These are phyloP conservation scores for Odontesthes bonariensis DNA, from an alignment of 2,113 vertebrate genomes.

Conservation along the genomic window DNA sequence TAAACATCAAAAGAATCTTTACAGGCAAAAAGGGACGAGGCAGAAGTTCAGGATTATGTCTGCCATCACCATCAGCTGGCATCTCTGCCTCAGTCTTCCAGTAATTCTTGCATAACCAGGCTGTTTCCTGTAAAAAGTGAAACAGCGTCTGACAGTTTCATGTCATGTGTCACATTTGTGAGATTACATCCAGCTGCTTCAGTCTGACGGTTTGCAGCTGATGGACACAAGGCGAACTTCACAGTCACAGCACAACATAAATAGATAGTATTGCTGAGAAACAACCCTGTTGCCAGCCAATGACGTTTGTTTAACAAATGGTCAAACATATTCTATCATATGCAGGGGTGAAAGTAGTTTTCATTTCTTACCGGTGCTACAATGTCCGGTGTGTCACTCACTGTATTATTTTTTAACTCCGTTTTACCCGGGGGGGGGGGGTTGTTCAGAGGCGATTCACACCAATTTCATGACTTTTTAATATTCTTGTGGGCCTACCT, in stretches of 20 bases:
- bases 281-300: too few species aligned
- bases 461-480: too few species aligned
- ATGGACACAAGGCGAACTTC: neutral
- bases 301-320: neutral
- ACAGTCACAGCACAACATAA: neutral
- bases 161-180: slow-evolving; percentile 15
- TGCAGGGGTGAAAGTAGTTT: too few species aligned
- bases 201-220: neutral
- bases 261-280: neutral
- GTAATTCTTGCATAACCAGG: slow-evolving; percentile 20
- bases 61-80: slow-evolving; percentile 46
- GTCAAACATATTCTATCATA: neutral
- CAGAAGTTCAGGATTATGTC: slow-evolving; percentile 25
- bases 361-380: too few species aligned
- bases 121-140: slow-evolving; percentile 12
- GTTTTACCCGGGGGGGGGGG: too few species aligned
- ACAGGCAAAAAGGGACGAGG: slow-evolving; percentile 37
- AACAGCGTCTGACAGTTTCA: slow-evolving; percentile 20
- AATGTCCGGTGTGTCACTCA: too few species aligned
- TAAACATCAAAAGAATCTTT: slow-evolving; percentile 47
- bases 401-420: too few species aligned
- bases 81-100: slow-evolving; percentile 18
- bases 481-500: too few species aligned
- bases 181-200: neutral
- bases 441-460: too few species aligned